Evolutionary conservation across 2,113 vertebrate genomes (phyloP).

Genomic region (Isichthys henryi): DNA sequence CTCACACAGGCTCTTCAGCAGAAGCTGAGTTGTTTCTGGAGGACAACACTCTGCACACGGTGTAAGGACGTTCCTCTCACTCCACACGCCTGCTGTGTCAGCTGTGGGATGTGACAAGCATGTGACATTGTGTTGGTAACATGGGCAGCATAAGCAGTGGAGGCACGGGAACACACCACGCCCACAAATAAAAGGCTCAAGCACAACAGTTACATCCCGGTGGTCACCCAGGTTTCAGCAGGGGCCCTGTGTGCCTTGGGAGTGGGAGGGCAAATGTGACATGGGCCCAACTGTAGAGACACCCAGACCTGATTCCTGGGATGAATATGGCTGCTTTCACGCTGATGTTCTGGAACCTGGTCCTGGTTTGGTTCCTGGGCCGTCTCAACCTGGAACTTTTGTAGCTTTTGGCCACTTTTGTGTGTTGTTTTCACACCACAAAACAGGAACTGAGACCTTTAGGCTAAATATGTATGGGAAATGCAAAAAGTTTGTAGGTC

Average conservation of each 20-base stretch:
- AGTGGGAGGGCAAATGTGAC: neutral
- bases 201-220: neutral
- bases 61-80: neutral
- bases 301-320: neutral
- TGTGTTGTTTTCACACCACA: neutral
- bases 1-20: neutral
- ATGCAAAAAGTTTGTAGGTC: neutral
- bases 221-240: neutral
- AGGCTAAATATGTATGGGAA: neutral
- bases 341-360: neutral
- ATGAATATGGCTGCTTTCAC: neutral
- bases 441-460: neutral
- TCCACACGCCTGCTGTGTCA: neutral
- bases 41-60: neutral
- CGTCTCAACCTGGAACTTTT: neutral
- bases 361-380: neutral
- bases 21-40: neutral
- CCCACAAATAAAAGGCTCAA: neutral
- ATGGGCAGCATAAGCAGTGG: neutral
- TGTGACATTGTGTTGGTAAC: neutral
- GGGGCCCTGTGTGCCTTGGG: neutral
- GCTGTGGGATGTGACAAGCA: neutral
- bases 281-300: neutral
- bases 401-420: neutral
- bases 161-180: neutral